A percentile compares a stretch with the other conserved stretches of the same genome.
These are phyloP conservation scores for Acrocyrtus sp. DNA, from an alignment of 2,888 invertebrate species.

Conservation along the genomic window DNA sequence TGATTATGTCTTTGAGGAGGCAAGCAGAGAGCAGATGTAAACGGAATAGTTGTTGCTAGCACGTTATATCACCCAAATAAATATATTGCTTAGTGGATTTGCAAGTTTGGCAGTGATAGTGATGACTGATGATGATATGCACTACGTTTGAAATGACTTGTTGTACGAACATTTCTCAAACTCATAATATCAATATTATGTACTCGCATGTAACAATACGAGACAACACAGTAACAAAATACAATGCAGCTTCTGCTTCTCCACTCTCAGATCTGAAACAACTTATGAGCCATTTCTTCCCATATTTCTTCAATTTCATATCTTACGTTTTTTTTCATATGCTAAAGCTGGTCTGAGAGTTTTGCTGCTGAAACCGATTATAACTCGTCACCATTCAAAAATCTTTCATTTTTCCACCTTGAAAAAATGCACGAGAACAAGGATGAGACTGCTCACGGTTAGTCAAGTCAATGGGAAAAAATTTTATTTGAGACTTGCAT, in stretches of 20 bases:
- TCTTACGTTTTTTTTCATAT: no score
- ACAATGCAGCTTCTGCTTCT: background rate
- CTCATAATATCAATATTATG: conserved; percentile 16
- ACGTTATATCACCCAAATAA: background rate
- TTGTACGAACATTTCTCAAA: no score
- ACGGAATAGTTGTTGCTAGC: background rate
- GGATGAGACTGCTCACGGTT: no score
- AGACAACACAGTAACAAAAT: conserved; percentile 8
- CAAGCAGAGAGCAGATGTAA: no score
- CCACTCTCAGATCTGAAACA: background rate
- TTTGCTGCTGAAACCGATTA: no score
- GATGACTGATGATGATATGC: conserved; percentile 54
- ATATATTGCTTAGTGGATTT: conserved; percentile 40
- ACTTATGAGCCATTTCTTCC: background rate
- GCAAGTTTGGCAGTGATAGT: conserved; percentile 56
- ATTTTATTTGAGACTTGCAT: no score
- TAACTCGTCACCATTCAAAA: no score
- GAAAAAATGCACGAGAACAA: no score
- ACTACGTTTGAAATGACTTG: conserved; percentile 20
- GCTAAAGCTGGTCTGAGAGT: no score
- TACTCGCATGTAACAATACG: background rate
- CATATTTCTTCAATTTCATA: conserved; percentile 4
- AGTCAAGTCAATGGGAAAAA: no score
- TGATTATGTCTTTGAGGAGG: conserved; percentile 18
- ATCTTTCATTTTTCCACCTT: no score